phyloP scores from a whole-genome alignment of 2,888 invertebrate species.

The Erebia ligea region DNA sequence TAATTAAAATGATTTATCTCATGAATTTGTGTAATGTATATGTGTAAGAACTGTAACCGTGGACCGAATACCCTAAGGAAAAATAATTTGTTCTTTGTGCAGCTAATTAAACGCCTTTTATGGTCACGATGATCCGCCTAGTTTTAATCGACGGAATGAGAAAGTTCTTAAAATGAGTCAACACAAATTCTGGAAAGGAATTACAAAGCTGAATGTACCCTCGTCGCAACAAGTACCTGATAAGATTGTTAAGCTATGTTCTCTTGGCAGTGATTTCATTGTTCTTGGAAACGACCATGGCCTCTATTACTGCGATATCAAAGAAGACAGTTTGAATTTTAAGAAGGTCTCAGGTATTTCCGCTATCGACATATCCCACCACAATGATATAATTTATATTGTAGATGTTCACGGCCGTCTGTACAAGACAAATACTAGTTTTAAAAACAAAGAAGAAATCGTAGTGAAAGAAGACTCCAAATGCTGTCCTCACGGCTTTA shows the following conservation, averaged over 20 bases:
- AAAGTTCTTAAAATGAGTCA: constrained; percentile 71
- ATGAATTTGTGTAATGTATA: constrained; percentile 6
- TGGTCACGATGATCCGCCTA: constrained; percentile 42
- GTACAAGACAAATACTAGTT: constrained; percentile 80
- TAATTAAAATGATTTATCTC: constrained; percentile 4
- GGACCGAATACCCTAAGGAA: neutral
- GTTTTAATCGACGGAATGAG: constrained; percentile 46
- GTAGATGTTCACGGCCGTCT: constrained; percentile 85
- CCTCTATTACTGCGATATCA: constrained; percentile 69
- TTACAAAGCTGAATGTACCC: constrained; percentile 62
- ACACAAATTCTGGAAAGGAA: constrained; percentile 77
- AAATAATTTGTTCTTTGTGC: neutral
- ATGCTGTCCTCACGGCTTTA: constrained; percentile 86
- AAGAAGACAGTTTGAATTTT: constrained; percentile 68
- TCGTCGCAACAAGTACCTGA: constrained; percentile 70
- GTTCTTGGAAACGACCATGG: constrained; percentile 75
- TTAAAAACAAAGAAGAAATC: constrained; percentile 84
- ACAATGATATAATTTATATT: constrained; percentile 83
- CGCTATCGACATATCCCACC: constrained; percentile 85
- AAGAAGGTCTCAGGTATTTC: constrained; percentile 78
- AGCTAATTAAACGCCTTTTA: constrained; percentile 25
- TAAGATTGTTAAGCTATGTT: constrained; percentile 75
- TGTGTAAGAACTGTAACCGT: constrained; percentile 1
- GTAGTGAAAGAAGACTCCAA: constrained; percentile 85
- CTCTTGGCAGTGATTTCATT: constrained; percentile 66